phyloP scores from a whole-genome alignment of 2,888 invertebrate species.

The Pristionchus maxplancki region DNA sequence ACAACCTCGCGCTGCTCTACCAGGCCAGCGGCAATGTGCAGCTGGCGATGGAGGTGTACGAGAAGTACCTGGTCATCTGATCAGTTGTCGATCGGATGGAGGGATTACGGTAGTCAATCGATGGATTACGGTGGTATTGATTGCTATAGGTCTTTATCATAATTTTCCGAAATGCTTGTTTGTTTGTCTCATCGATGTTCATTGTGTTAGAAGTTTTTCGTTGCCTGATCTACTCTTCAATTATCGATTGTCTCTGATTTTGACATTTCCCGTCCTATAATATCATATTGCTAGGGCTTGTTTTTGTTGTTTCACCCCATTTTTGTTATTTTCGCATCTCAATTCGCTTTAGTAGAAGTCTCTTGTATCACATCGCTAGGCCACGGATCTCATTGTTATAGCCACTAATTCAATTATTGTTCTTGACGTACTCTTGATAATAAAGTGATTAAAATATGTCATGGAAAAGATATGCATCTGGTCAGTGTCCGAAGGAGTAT shows the following conservation, averaged over 20 bases:
- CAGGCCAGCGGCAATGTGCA: conserved; percentile 71
- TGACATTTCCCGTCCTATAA: no score
- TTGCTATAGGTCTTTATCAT: no score
- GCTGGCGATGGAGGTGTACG: conserved; percentile 71
- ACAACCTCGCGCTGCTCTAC: conserved; percentile 77
- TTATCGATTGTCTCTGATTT: no score
- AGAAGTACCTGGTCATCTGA: conserved; percentile 74
- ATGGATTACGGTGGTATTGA: not conserved
- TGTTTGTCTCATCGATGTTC: not conserved
- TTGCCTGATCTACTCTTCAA: not conserved
- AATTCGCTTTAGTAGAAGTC: conserved; percentile 8
- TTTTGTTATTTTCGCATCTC: not conserved
- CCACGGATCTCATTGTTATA: conserved; percentile 33
- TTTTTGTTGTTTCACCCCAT: conserved; percentile 19
- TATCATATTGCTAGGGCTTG: not conserved
- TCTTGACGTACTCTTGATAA: not conserved
- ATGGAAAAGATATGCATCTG: not conserved
- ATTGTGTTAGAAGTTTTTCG: not conserved
- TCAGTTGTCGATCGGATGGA: not conserved
- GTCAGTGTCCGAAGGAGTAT: not conserved
- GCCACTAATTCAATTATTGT: not conserved
- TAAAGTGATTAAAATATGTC: not conserved
- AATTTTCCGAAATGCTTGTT: not conserved
- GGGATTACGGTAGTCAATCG: not conserved
- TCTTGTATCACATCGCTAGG: not conserved